A percentile compares a stretch with the other conserved stretches of the same genome.
Conservation (phyloP, 2,113 vertebrate species). For the Mesocricetus auratus region DNA sequence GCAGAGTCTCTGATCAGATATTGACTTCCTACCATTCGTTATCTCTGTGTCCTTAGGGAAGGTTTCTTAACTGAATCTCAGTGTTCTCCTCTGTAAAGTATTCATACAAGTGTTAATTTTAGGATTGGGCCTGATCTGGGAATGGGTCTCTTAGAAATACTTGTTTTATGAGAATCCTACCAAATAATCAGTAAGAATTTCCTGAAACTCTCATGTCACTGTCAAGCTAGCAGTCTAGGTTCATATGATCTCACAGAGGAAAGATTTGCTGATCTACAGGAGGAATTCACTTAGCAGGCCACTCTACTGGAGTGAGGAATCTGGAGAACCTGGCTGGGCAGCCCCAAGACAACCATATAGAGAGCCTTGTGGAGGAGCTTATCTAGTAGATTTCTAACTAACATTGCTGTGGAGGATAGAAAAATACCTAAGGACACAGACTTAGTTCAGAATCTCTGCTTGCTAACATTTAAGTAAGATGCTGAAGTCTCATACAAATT, state of each 20-base stretch:
- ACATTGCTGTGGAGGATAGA: not conserved
- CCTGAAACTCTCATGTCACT: not conserved
- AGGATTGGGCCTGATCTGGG: not conserved
- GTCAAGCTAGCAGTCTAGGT: not conserved
- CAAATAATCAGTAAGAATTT: slow-evolving; percentile 2
- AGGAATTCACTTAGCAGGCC: not conserved
- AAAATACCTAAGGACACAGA: not conserved
- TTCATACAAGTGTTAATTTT: not conserved
- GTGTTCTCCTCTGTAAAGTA: slow-evolving; percentile 8
- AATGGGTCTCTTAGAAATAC: not conserved
- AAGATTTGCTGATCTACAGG: not conserved
- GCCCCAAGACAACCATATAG: not conserved
- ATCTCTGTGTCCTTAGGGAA: not conserved
- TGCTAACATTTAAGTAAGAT: not conserved
- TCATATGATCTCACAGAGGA: not conserved
- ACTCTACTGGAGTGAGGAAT: not conserved
- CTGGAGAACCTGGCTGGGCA: not conserved
- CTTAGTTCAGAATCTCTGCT: not conserved
- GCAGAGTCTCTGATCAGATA: not conserved
- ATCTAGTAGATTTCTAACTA: not conserved
- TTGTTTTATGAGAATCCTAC: not conserved
- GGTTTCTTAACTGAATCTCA: slow-evolving; percentile 17
- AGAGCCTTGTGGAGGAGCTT: not conserved
- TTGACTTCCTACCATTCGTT: not conserved
- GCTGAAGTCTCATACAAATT: not conserved